Base-by-base conservation (phyloP, 2,113 vertebrate species). In the Craseonycteris thonglongyai region DNA sequence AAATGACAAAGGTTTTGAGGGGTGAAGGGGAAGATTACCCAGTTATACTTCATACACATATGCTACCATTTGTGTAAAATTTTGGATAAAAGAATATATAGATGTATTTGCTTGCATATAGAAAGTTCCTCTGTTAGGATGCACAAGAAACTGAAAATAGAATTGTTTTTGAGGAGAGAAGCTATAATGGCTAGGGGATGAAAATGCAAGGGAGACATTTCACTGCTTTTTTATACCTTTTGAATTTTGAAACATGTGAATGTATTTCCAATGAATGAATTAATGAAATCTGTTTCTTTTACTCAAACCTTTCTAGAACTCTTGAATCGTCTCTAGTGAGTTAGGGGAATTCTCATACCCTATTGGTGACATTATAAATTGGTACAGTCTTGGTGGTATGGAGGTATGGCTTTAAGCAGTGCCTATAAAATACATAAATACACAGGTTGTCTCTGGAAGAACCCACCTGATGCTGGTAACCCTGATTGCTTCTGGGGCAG, bases 191-290 rank as follows among this genome's bases (percentile, higher is more conserved):
- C 45, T 80, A 18, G 30, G 9, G 63, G 45, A 69, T 89, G 63
- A 91, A 91, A 26, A 51, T 38, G 35, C 7, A 15, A 88, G 38
- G 51, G n/a, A 81, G 79, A 80, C 26, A 85, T 42, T 90, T 94
- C 80, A 90, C 56, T 71, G 40, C n/a, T 12, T 79, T 91, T 83
- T 47, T 56, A 63, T 68, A 69, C 26, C 30, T 92, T 61, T 66
- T 54, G 65, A 75, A 85, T 84, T 88, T 84, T 89, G 68, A 94
- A 96, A 66, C 51, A 68, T 15, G n/a, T 49, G 38, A 90, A 84
- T 75, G 33, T 66, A 47, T 85, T 74, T 71, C 40, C 54, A 88
- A 90, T 79, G 21, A 92, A 79, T 56, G 4, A 81, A 69, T 92
- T 30, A 83, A n/a, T 45, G 28, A 76, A 90, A 81, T 82, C n/a